These are phyloP conservation scores for Drosophila prosaltans DNA, from an alignment of 1,140 invertebrate genomes.

Conservation along the genomic window DNA sequence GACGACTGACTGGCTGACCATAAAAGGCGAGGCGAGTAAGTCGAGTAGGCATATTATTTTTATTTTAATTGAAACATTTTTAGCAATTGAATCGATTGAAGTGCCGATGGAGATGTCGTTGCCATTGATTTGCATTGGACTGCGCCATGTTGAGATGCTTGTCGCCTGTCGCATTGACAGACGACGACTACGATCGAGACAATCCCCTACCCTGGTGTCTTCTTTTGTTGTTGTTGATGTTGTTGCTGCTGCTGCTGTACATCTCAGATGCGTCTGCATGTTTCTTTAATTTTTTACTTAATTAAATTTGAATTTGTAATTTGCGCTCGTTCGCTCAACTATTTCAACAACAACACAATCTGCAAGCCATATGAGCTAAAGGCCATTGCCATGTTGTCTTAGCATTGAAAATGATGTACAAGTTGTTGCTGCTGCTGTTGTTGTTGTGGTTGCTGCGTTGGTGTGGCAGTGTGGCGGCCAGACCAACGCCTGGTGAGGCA, in stretches of 20 bases:
- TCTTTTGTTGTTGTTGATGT: neutral
- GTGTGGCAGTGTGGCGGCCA: conserved; percentile 55
- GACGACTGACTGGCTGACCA: conserved; percentile 23
- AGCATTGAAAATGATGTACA: conserved; percentile 81
- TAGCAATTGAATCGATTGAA: conserved; percentile 69
- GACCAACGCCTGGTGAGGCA: conserved; percentile 15
- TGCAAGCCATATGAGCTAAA: conserved; percentile 71
- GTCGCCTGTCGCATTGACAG: conserved; percentile 80
- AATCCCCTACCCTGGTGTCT: conserved; percentile 8
- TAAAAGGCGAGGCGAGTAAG: conserved; percentile 66
- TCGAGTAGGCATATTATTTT: conserved; percentile 70
- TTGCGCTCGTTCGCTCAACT: conserved; percentile 69
- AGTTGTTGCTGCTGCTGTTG: conserved; percentile 59
- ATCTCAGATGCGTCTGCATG: conserved; percentile 76
- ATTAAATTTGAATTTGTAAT: conserved; percentile 82
- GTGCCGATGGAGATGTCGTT: conserved; percentile 60
- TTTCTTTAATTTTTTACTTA: conserved; percentile 82
- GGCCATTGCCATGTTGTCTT: conserved; percentile 63
- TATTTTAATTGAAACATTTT: conserved; percentile 80
- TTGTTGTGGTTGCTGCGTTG: conserved; percentile 59
- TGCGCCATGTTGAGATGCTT: conserved; percentile 71
- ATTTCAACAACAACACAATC: conserved; percentile 62
- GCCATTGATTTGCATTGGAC: conserved; percentile 70
- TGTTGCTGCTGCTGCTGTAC: conserved; percentile 49
- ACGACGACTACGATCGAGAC: neutral